phyloP scores from a whole-genome alignment of 2,113 vertebrate genomes.

The Rhadina sibilatrix region DNA sequence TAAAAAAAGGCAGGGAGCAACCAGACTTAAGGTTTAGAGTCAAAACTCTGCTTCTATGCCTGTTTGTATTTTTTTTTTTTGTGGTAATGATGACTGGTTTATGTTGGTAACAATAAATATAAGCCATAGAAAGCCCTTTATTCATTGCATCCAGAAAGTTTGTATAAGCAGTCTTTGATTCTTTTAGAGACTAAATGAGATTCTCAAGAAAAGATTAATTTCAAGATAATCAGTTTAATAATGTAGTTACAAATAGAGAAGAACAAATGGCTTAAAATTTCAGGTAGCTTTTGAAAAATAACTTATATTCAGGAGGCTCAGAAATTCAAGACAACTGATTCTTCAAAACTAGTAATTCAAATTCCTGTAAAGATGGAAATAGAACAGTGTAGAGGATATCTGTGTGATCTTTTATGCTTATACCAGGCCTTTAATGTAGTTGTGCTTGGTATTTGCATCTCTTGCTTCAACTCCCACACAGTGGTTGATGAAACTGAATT shows the following conservation, averaged over 20 bases:
- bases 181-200: not conserved
- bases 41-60: not conserved
- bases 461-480: not conserved
- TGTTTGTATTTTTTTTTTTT: not conserved
- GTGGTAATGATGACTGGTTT: not conserved
- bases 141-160: not conserved
- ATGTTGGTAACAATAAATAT: not conserved
- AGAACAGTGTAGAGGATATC: not conserved
- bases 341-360: not conserved
- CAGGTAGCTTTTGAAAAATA: not conserved
- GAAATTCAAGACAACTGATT: not conserved
- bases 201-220: not conserved
- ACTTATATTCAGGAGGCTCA: not conserved
- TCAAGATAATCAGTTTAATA: not conserved
- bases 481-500: not conserved
- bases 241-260: not conserved
- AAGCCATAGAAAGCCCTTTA: not conserved
- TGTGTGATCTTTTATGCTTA: not conserved
- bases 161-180: not conserved
- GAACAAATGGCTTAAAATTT: not conserved
- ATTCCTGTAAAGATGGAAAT: not conserved
- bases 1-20: not conserved
- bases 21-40: not conserved
- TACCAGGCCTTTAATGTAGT: not conserved
- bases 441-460: not conserved